Percentiles rank a stretch among this genome's conserved stretches.
Conservation (phyloP, 2,888 invertebrate species). For the Athalia rosae region DNA sequence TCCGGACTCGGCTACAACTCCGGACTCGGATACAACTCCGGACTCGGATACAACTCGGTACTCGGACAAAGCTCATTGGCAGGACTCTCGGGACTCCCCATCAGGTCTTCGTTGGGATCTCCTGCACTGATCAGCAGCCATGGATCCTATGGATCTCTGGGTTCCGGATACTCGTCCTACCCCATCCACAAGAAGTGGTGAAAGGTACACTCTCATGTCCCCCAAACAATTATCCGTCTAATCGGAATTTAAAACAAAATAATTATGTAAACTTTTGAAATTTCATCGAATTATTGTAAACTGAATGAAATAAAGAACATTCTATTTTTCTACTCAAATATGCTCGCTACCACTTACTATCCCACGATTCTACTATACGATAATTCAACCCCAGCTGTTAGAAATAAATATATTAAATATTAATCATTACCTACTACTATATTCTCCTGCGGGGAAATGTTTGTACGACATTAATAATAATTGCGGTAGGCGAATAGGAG, state of each 20-base stretch:
- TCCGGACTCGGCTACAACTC: conserved; percentile 15
- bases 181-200: conserved; percentile 53
- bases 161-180: conserved; percentile 48
- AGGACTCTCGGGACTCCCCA: too few relatives aligned
- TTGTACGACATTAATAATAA: not conserved
- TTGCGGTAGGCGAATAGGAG: not conserved
- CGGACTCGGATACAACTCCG: conserved; percentile 24
- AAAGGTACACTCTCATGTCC: conserved; percentile 23
- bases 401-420: too few relatives aligned
- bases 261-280: too few relatives aligned
- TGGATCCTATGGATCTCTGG: conserved; percentile 31
- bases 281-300: too few relatives aligned
- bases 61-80: conserved; percentile 6
- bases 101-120: conserved; percentile 25
- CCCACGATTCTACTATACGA: not conserved
- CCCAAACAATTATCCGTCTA: not conserved
- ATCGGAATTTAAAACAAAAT: not conserved
- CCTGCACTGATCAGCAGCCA: not conserved
- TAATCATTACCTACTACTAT: not conserved
- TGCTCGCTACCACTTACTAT: not conserved
- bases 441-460: not conserved
- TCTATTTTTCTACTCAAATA: conserved; percentile 51
- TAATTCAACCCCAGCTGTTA: too few relatives aligned
- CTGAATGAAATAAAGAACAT: conserved; percentile 49
- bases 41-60: conserved; percentile 36